Evolutionary conservation across 1,140 invertebrate genomes (phyloP).

Genomic region (Aphaenogaster ashmeadi): DNA sequence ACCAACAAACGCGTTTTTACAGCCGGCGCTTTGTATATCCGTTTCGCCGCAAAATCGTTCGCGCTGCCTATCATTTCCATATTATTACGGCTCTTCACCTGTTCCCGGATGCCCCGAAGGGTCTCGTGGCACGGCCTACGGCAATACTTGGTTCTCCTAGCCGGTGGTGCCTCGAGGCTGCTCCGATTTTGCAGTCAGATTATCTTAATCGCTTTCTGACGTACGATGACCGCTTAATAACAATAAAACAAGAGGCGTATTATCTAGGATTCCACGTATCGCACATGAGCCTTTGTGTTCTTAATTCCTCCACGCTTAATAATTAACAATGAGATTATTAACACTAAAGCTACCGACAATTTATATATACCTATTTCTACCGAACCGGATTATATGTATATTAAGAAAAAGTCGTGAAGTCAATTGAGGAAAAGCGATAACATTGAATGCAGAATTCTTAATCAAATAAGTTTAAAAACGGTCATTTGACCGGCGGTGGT

Average conservation of each 20-base stretch:
- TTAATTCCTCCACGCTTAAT: background rate
- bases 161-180: conserved; percentile 16
- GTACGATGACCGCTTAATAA: conserved; percentile 55
- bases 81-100: conserved; percentile 75
- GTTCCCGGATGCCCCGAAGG: conserved; percentile 58
- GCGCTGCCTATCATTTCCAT: conserved; percentile 74
- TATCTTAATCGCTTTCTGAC: conserved; percentile 49
- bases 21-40: conserved; percentile 58
- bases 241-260: background rate
- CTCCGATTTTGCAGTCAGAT: conserved; percentile 40
- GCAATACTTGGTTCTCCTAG: conserved; percentile 40
- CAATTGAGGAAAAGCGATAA: no score
- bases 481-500: no score
- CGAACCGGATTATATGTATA: no score
- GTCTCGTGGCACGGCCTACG: conserved; percentile 53
- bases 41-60: conserved; percentile 63
- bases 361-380: no score
- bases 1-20: conserved; percentile 67
- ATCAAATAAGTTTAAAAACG: no score
- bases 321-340: background rate
- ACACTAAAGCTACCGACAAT: no score
- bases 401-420: no score
- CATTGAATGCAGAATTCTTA: no score
- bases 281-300: background rate
- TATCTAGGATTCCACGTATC: background rate